Base-by-base conservation (phyloP, 2,888 invertebrate genomes). In the Agrotis puta region DNA sequence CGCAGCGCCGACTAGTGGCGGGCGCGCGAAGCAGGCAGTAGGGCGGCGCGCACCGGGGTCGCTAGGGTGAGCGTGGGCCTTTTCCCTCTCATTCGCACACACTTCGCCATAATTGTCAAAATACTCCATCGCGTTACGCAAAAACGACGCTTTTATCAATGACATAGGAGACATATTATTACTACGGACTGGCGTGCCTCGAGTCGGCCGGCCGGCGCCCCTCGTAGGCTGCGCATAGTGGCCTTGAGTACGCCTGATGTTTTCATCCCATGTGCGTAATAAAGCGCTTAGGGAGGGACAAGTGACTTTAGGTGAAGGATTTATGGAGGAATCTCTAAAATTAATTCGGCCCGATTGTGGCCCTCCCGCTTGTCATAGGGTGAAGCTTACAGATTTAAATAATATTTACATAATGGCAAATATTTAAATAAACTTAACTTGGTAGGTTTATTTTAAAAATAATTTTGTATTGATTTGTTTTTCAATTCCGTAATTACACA, bases 261-360 rank as follows among this genome's bases (percentile, higher is more conserved):
- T 95, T 95, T 94, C 94, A 95, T 95, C 94, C 92, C 93, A 92
- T 88, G 93, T 89, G 94, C 92, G 94, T 95, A 95, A 94, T 95
- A 95, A 95, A 95, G 91, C 94, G 93, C 94, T 95, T 94, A 95
- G 92, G 90, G 89, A 92, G 92, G 94, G 94, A 90, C 92, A 89
- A 92, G 92, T 92, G 94, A 94, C 94, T 94, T 93, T 92, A 92
- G 91, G 91, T 91, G 90, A 93, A 93, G 93, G 95, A 95, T 95
- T 95, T 95, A 94, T 95, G 90, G 88, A 88, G 87, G 91, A 94
- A 93, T 94, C 93, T 94, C 90, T 89, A 90, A 90, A 93, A 95
- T 95, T 95, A 95, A 94, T 95, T 94, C 92, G 89, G 79, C 75
- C 87, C 88, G 92, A 94, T 93, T 94, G 93, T 89, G 54, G 86